These are phyloP conservation scores for Drosophila lacicola DNA, from an alignment of 2,888 invertebrate species.

Conservation along the genomic window DNA sequence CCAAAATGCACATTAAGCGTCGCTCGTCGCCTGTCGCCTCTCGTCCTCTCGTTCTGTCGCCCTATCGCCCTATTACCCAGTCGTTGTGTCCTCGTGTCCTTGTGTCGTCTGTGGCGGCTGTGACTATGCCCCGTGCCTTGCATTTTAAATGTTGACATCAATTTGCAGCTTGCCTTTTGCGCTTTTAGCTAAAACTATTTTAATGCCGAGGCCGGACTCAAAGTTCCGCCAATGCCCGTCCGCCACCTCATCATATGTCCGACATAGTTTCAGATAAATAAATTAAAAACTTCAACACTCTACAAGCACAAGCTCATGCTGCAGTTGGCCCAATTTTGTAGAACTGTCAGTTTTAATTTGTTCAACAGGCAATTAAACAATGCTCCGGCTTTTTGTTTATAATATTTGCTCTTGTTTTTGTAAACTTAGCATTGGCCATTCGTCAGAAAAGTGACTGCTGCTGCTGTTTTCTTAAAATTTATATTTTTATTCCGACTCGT, in stretches of 20 bases:
- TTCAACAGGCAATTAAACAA: conserved; percentile 65
- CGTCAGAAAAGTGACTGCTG: conserved; percentile 19
- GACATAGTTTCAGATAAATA: conserved; percentile 61
- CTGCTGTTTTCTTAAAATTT: conserved; percentile 4
- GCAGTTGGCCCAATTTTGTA: conserved; percentile 25
- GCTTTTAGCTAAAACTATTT: conserved; percentile 68
- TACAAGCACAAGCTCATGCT: conserved; percentile 18
- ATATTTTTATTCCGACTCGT: conserved; percentile 10
- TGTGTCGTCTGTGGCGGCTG: conserved; percentile 32
- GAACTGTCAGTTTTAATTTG: conserved; percentile 60
- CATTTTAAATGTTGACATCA: conserved; percentile 72
- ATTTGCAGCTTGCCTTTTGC: conserved; percentile 65
- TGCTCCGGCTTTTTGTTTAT: conserved; percentile 20
- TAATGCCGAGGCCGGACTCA: conserved; percentile 43
- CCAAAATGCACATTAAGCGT: conserved; percentile 72
- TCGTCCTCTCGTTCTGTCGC: conserved; percentile 12
- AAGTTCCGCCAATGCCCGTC: not conserved
- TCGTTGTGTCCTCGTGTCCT: conserved; percentile 20
- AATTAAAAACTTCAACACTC: conserved; percentile 69
- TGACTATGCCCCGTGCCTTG: conserved; percentile 54
- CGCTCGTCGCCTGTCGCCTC: conserved; percentile 38
- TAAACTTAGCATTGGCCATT: conserved; percentile 30
- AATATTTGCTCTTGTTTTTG: conserved; percentile 5
- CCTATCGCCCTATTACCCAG: conserved; percentile 1
- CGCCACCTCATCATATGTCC: conserved; percentile 12